Percentiles rank a stretch among this genome's conserved stretches.
phyloP scores from a whole-genome alignment of 2,113 vertebrate species.

The Vulpes lagopus region DNA sequence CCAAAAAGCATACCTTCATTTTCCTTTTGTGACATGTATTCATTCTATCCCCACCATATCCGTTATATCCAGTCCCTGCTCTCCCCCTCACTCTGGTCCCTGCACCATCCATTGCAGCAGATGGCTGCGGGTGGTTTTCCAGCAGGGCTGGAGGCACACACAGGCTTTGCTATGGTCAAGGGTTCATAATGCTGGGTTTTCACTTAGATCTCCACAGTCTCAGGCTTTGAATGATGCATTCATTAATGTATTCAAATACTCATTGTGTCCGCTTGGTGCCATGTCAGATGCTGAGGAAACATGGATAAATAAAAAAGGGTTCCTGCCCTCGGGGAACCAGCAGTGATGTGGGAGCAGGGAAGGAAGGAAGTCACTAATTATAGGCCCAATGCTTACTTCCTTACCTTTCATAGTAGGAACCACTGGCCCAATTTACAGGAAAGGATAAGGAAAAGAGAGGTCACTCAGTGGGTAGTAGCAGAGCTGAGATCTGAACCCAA shows the following conservation, averaged over 20 bases:
- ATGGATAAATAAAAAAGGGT: slow-evolving; percentile 51
- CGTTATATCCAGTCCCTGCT: background rate
- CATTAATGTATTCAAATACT: slow-evolving; percentile 65
- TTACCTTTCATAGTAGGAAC: background rate
- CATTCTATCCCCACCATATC: background rate
- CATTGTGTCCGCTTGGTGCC: slow-evolving; percentile 42
- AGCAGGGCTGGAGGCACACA: background rate
- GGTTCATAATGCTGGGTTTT: slow-evolving; percentile 48
- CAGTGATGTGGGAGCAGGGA: background rate
- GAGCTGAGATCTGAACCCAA: background rate
- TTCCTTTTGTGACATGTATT: background rate
- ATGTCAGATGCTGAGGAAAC: slow-evolving; percentile 57
- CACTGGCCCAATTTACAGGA: background rate
- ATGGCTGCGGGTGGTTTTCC: slow-evolving; percentile 28
- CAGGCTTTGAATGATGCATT: slow-evolving; percentile 70
- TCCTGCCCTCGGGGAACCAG: slow-evolving; percentile 23
- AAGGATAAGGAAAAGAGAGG: background rate
- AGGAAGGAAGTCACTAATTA: background rate
- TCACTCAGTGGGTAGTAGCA: background rate
- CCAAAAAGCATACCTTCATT: background rate
- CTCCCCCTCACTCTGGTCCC: fast-evolving
- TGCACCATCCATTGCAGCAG: background rate
- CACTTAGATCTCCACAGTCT: slow-evolving; percentile 42
- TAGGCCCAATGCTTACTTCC: background rate
- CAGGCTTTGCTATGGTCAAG: background rate